Evolutionary conservation across 2,888 invertebrate species (phyloP), one percentile per base, ranked within the genome.

Genomic region (Idaea aversata): DNA sequence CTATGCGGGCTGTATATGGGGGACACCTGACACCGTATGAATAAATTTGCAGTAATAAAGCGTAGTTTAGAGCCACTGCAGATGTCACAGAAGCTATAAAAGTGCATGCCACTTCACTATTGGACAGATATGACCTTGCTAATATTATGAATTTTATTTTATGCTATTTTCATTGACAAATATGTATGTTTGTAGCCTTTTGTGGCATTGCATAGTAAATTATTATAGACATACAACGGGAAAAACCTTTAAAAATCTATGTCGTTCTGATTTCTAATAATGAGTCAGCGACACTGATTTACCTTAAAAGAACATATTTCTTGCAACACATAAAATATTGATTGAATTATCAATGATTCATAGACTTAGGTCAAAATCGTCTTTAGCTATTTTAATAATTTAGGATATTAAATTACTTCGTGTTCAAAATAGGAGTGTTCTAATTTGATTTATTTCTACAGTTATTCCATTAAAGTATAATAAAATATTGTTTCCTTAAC

Each of bases 21-120:
- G 83, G 84, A 84, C 89, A 90, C 88, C 88, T 90, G 90, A 88
- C 86, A 84, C 83, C 78, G 74, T 84, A 83, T 88, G 89, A 89
- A 90, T 90, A 88, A 89, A 90, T 89, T 85, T 79, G 87, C 88
- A 87, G 81, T 89, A 83, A 83, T 80, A 79, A 78, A 76, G 80
- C 82, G 82, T 86, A 87, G 87, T 88, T 87, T 84, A 86, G 84
- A 83, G 77, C 77, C 76, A 75, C 35, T 81, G 79, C 88, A 88
- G 80, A 86, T 86, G 88, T 84, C 82, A 84, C 75, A 73, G 76
- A 74, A 76, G 80, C 82, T 78, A 87, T 88, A 86, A 86, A 87
- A 82, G 62, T 67, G 62, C 67, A 47, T 47, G 47, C 47, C 47
- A 10, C 47, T 47, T 47, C 47, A 59, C 69, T 74, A 59, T 10